Base-by-base conservation (phyloP, 1,140 invertebrate species). In the Sitodiplosis mosellana region DNA sequence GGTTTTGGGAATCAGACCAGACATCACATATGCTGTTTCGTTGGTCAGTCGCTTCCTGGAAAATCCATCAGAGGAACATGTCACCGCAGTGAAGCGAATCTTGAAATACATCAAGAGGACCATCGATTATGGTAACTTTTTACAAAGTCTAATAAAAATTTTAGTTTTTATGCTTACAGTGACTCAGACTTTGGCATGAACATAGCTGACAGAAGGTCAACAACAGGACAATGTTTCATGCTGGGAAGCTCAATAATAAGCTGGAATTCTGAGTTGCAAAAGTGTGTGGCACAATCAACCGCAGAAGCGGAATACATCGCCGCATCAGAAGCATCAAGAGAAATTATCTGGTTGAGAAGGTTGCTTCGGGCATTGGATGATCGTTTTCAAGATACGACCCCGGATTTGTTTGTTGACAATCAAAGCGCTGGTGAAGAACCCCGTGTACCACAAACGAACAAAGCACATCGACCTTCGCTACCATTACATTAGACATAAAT, bases 301-400 rank as follows among this genome's bases (percentile, higher is more conserved):
- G 66, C 61, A 14, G 66, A 71, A 51, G 59, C 67, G n/a, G 66
- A 71, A 49, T 60, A 55, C 51, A 42, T 63, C 8, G 57, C 59
- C 27, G 55, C 53, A 11, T 50, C 52, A 54, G 53, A 55, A 51
- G 52, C 51, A 15, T 46, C 52, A 14, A 59, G 59, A 51, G 53
- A 63, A 45, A 18, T 55, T 15, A 45, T 61, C n/a, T 62, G 57
- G 57, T 45, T 63, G 10, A 51, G 45, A 22, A 49, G 55, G 45
- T 46, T 63, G 15, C 48, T 60, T 1, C 36, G 15, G 42, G 60
- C 58, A 43, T 40, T 62, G n/a, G 8, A 10, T n/a, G n/a, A 10
- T 10, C 8, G n/a, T 36, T 36, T 10, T n/a, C 8, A 36, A 36
- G 8, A 8, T 8, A 36, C 8, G n/a, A 36, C 34, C 8, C n/a